Conservation (phyloP, 2,113 vertebrate species). For the Excalfactoria chinensis region DNA sequence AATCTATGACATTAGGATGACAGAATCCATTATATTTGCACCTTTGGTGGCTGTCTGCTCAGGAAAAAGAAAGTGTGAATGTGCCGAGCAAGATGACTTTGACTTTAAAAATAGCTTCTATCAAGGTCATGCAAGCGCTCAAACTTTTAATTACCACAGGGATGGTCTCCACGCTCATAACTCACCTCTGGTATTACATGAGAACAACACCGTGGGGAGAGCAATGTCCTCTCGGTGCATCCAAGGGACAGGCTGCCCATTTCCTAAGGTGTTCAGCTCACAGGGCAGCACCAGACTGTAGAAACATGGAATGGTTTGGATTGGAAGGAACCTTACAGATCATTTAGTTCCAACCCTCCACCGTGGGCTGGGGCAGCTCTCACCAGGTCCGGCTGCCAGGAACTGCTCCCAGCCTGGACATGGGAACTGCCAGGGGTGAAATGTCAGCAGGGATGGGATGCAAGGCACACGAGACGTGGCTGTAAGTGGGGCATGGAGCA, state of each 20-base stretch:
- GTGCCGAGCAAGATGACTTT: constrained; percentile 58
- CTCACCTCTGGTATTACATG: neutral
- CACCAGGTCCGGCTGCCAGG: neutral
- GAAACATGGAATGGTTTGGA: neutral
- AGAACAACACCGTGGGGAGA: fast-evolving
- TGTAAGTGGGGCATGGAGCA: neutral
- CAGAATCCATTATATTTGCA: constrained; percentile 76
- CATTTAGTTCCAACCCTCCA: neutral
- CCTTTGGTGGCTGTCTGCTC: constrained; percentile 60
- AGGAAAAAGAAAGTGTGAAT: constrained; percentile 76
- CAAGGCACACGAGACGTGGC: neutral
- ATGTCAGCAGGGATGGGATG: neutral
- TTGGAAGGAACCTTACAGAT: neutral
- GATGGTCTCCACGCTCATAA: neutral
- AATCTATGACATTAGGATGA: constrained; percentile 61
- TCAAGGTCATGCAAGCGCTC: constrained; percentile 38
- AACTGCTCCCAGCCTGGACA: neutral
- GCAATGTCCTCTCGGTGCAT: fast-evolving
- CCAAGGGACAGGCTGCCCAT: neutral
- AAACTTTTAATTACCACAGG: constrained; percentile 37
- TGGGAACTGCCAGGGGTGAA: neutral
- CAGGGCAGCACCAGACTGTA: neutral
- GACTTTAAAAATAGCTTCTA: constrained; percentile 55
- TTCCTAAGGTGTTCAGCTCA: neutral
- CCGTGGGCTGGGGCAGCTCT: neutral